Evolutionary conservation across 2,113 vertebrate species (phyloP), one percentile per base, ranked within the genome.

Genomic region (Herpetotheres cachinnans): DNA sequence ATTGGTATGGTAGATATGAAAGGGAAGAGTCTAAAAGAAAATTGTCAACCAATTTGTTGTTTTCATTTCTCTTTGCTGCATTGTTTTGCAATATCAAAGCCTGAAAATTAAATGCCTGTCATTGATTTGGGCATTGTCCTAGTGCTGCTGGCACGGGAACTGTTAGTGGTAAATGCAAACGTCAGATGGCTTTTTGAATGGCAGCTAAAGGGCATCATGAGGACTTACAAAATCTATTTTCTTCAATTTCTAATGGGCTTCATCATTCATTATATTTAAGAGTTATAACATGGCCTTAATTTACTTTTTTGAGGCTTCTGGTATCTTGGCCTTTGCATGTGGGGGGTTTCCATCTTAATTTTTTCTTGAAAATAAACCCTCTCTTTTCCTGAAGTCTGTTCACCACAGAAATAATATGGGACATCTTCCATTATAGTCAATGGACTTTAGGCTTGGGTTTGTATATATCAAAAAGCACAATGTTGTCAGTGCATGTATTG

Each of bases 1-100:
- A 97, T 85, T 91, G 74, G n/a, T 82, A 66, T 36, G 34, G 25
- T 54, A 52, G 86, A 82, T 95, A 84, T 47, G 66, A 95, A 95
- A 96, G 73, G 44, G 77, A 85, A 84, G 61, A 90, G 65, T 29
- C 85, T 91, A 86, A 96, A 96, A 88, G 71, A 89, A 94, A 78
- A 94, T 87, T 87, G 77, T 87, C 90, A 70, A 71, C 72, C 89
- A 95, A 97, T 96, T 97, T 96, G 95, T 95, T 82, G 62, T 83
- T 94, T 91, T 86, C 50, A 58, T 95, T 93, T 93, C 74, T 82
- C 87, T 91, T 95, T 81, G 36, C 63, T 83, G 49, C 55, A 80
- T 76, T 86, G 84, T 92, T 95, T 96, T 81, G 49, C 63, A 74
- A 18, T 72, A 93, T 86, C 65, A 94, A 92, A 93, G 84, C 54